Base-by-base conservation (phyloP, 2,888 invertebrate species). In the Drosophila engyochracea region DNA sequence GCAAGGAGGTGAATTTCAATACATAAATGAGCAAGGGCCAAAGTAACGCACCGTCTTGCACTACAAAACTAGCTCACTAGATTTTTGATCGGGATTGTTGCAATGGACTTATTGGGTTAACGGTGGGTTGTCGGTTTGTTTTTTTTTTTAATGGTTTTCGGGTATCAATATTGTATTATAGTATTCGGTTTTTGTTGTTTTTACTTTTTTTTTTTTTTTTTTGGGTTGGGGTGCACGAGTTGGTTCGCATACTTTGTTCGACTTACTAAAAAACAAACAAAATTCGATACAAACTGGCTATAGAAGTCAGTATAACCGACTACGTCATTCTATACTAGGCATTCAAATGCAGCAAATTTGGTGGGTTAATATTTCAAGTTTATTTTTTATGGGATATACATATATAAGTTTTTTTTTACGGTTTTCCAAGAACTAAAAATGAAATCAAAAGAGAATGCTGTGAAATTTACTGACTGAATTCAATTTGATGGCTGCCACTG, bases 221-320 rank as follows among this genome's bases (percentile, higher is more conserved):
- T 44, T 39, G 28, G 41, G 9, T 22, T 31, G 57, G 77, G 68
- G 75, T 87, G 90, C 80, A 81, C 85, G 76, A 80, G 78, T 83
- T 79, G 80, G 89, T 91, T 91, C 91, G 91, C 92, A 92, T 91
- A 91, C 91, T 91, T 92, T 88, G 80, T 91, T 92, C 84, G 89
- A 86, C 83, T 87, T 75, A 91, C 91, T 89, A 91, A 91, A 92
- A 92, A 92, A 92, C 91, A 91, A 92, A 92, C 92, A 91, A 92
- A 92, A 92, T 90, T 92, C 89, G 92, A 92, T 83, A 90, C 91
- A 92, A 91, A 91, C 91, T 81, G 89, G 85, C 81, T 81, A 91
- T 84, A 85, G 92, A 91, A 90, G 80, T 92, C 77, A 77, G 82
- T 85, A 89, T 70, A 75, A 74, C 76, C 76, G 74, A 76, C 81